Evolutionary conservation across 2,113 vertebrate genomes (phyloP).

Genomic region (Clarias macrocephalus): DNA sequence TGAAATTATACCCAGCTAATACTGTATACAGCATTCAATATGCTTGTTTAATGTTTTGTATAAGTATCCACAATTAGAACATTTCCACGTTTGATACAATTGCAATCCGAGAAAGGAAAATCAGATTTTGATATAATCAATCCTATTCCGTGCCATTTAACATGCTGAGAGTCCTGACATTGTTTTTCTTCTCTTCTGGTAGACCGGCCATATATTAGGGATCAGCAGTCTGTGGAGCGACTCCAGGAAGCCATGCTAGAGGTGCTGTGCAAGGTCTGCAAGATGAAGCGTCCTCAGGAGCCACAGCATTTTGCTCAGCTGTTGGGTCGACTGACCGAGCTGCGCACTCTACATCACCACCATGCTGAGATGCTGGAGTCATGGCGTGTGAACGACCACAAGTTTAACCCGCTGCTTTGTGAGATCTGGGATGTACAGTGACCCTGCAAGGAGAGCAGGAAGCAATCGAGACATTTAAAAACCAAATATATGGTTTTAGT

Average conservation of each 20-base stretch:
- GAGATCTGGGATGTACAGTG: constrained; percentile 99
- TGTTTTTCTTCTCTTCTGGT: constrained; percentile 16
- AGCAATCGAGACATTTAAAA: neutral
- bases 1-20: neutral
- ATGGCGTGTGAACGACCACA: constrained; percentile 92
- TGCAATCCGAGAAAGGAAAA: neutral
- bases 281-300: constrained; percentile 82
- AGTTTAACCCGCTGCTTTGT: constrained; percentile 96
- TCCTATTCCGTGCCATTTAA: no score
- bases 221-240: constrained; percentile 86
- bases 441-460: constrained; percentile 12
- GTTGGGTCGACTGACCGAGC: constrained; percentile 89
- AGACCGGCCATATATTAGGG: constrained; percentile 93
- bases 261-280: constrained; percentile 86
- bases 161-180: neutral
- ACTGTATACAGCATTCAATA: neutral
- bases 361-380: constrained; percentile 94
- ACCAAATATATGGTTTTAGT: constrained; percentile 19
- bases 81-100: neutral
- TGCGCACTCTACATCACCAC: constrained; percentile 94
- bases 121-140: neutral
- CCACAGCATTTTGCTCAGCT: constrained; percentile 96
- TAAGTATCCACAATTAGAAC: neutral
- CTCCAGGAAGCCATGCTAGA: constrained; percentile 92
- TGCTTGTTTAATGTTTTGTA: neutral